Conservation (phyloP, 1,140 invertebrate genomes). For the Calycopis cecrops region DNA sequence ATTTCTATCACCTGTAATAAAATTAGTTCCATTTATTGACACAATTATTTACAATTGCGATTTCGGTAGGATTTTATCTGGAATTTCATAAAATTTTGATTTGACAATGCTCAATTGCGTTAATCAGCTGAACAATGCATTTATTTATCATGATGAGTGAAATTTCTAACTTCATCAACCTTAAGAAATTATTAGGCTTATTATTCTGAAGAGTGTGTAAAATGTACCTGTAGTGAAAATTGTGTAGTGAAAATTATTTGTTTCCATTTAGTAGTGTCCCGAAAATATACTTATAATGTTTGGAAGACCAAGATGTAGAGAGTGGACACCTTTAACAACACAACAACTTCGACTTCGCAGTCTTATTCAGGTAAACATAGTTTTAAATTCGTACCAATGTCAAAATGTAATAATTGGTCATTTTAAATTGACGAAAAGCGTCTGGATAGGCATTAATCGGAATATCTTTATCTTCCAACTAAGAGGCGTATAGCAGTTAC, state of each 20-base stretch:
- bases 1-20: too few relatives aligned
- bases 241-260: constrained; percentile 15
- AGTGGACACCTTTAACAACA: constrained; percentile 79
- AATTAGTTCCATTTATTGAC: too few relatives aligned
- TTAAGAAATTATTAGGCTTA: not conserved
- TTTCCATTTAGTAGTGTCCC: constrained; percentile 25
- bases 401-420: too few relatives aligned
- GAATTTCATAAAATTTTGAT: too few relatives aligned
- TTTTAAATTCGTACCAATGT: too few relatives aligned
- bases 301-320: constrained; percentile 77
- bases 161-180: not conserved
- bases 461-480: constrained; percentile 3
- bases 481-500: too few relatives aligned
- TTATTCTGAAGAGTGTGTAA: not conserved
- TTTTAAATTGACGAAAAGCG: too few relatives aligned
- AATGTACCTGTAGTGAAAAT: constrained; percentile 6
- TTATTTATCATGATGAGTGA: not conserved
- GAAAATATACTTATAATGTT: constrained; percentile 63
- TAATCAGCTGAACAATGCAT: constrained; percentile 10
- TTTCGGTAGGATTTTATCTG: too few relatives aligned
- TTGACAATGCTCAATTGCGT: too few relatives aligned
- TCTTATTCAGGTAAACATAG: constrained; percentile 79
- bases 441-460: not conserved
- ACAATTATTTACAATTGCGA: too few relatives aligned
- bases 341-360: constrained; percentile 83